These are phyloP conservation scores for Macrotrachela quadricornifera DNA, from an alignment of 1,140 invertebrate genomes.

Conservation along the genomic window DNA sequence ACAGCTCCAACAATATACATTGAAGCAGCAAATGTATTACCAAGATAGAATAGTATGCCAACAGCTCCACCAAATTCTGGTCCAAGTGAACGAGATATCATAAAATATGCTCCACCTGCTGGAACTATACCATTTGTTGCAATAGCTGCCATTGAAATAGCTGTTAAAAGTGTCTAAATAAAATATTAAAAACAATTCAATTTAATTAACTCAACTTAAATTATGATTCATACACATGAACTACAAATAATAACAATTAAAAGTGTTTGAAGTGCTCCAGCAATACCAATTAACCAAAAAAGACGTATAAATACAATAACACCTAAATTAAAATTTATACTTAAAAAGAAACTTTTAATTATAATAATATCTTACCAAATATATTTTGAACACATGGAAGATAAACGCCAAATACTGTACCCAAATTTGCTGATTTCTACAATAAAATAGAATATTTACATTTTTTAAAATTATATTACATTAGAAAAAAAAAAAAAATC, in stretches of 20 bases:
- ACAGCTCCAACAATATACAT: slow-evolving; percentile 90
- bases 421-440: slow-evolving; percentile 42
- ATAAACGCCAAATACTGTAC: slow-evolving; percentile 89
- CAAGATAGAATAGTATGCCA: slow-evolving; percentile 91
- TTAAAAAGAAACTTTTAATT: too few species aligned
- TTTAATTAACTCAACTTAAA: not conserved
- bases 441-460: too few species aligned
- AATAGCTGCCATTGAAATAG: slow-evolving; percentile 96
- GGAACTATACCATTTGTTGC: slow-evolving; percentile 97
- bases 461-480: too few species aligned
- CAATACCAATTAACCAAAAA: slow-evolving; percentile 94
- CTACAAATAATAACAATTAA: slow-evolving; percentile 85
- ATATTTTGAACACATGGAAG: slow-evolving; percentile 98
- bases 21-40: slow-evolving; percentile 83
- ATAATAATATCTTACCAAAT: slow-evolving; percentile 39
- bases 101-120: slow-evolving; percentile 92
- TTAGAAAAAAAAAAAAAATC: too few species aligned
- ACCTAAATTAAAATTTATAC: too few species aligned
- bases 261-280: slow-evolving; percentile 74
- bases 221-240: slow-evolving; percentile 54
- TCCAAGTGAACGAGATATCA: slow-evolving; percentile 90
- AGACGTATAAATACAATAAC: slow-evolving; percentile 54
- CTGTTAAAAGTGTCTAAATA: slow-evolving; percentile 62
- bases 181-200: not conserved
- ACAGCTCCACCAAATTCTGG: slow-evolving; percentile 96